phyloP scores from a whole-genome alignment of 37 sponge, comb jelly and placozoan species.

The Diacarnus erythraeanus region DNA sequence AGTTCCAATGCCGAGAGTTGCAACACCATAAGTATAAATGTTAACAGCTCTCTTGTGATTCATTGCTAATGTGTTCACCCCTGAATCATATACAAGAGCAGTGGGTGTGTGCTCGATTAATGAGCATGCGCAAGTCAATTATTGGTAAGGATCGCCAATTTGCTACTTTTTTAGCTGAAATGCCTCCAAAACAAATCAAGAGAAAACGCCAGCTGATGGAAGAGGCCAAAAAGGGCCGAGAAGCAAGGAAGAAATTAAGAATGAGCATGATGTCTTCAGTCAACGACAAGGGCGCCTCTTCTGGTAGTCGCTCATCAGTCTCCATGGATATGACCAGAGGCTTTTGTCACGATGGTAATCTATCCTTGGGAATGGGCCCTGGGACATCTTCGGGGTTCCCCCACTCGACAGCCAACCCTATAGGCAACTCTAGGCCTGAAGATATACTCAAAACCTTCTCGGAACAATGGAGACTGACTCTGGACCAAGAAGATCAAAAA shows the following conservation, averaged over 20 bases:
- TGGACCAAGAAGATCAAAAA: neutral
- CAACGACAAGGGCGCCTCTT: neutral
- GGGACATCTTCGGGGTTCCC: neutral
- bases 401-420: neutral
- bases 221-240: neutral
- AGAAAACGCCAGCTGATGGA: neutral
- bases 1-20: no score
- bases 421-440: neutral
- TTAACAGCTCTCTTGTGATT: no score
- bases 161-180: no score
- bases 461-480: neutral
- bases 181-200: neutral
- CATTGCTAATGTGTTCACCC: no score
- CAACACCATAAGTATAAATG: no score
- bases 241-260: constrained; percentile 1
- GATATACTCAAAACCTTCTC: neutral
- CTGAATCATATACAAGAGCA: no score
- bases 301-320: neutral
- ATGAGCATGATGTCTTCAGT: neutral
- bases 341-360: neutral
- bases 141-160: no score
- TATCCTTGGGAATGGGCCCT: neutral
- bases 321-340: neutral
- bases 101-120: no score
- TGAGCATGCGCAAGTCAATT: no score